Base-by-base conservation (phyloP, 2,888 invertebrate genomes). In the Clusia tigrina region DNA sequence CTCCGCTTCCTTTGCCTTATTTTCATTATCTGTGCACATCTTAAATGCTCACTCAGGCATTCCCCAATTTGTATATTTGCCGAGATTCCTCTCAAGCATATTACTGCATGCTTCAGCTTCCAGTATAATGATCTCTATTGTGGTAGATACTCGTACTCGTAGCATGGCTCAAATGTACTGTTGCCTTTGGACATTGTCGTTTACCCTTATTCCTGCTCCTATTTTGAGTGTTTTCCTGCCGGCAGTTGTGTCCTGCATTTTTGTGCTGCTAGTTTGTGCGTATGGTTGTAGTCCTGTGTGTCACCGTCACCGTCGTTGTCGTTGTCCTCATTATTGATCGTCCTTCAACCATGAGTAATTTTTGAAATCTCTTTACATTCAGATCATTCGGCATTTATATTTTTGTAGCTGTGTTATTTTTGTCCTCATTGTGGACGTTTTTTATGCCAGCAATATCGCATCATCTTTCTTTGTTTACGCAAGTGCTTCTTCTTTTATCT, bases 41-140 rank as follows among this genome's bases (percentile, higher is more conserved):
- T 32, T 18, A 2, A 38, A 26, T 18, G 26, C 24, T 60, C 46
- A 60, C 18, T 3, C 42, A 10, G 42, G 22, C 20, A 22, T 25
- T 5, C 15, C n/a, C 42, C 42, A 42, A 42, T 42, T 42, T 42
- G 42, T 42, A 42, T 42, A 42, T 42, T 42, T 42, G 42, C 42
- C n/a, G 2, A 15, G 42, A n/a, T 32, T 32, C 32, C 32, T 12
- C 12, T 32, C 6, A 32, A 32, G 32, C 32, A 32, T 17, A 42
- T 42, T 42, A 51, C 20, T 57, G 58, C 66, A 59, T 64, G 64
- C 54, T 42, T 54, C 26, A 58, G 24, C 25, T 26, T n/a, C 38
- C 53, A 2, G 18, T 26, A 17, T 48, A 5, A 57, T 24, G 15
- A 17, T 48, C 58, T 20, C 23, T 46, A 46, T 46, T 46, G 42